phyloP scores from a whole-genome alignment of 1,140 invertebrate species.

The Caenorhabditis tropicalis region DNA sequence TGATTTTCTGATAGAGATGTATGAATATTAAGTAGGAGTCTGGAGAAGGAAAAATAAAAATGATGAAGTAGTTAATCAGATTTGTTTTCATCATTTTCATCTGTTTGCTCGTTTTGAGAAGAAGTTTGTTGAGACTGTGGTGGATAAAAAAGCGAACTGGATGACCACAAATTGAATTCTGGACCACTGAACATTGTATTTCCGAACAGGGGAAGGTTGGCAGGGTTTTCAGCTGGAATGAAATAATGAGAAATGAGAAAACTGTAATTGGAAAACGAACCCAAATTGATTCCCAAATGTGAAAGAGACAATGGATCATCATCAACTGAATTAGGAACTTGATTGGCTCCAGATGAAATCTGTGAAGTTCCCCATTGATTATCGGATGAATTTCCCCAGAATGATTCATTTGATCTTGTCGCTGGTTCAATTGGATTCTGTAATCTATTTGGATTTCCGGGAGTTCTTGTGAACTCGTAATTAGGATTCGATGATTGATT shows the following conservation, averaged over 20 bases:
- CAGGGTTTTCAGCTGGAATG: background rate
- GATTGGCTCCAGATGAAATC: background rate
- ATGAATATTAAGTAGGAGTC: no score
- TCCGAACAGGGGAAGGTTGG: background rate
- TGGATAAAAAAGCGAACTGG: slow-evolving; percentile 20
- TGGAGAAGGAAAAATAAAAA: background rate
- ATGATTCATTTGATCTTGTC: background rate
- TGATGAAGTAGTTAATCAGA: background rate
- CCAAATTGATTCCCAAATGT: slow-evolving; percentile 11
- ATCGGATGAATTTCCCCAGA: background rate
- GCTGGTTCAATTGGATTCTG: background rate
- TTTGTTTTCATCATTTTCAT: background rate
- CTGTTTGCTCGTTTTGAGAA: background rate
- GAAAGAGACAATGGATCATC: background rate
- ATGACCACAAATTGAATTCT: slow-evolving; percentile 36
- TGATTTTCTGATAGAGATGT: no score
- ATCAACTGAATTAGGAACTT: background rate
- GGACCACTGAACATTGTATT: slow-evolving; percentile 17
- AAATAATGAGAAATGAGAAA: background rate
- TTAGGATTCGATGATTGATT: background rate
- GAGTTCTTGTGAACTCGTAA: slow-evolving; percentile 1
- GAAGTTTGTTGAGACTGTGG: background rate
- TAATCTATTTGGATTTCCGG: slow-evolving; percentile 29
- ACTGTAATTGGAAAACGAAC: background rate
- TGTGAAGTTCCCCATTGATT: background rate